Conservation (phyloP, 1,140 invertebrate genomes). For the Drosophila novamexicana region DNA sequence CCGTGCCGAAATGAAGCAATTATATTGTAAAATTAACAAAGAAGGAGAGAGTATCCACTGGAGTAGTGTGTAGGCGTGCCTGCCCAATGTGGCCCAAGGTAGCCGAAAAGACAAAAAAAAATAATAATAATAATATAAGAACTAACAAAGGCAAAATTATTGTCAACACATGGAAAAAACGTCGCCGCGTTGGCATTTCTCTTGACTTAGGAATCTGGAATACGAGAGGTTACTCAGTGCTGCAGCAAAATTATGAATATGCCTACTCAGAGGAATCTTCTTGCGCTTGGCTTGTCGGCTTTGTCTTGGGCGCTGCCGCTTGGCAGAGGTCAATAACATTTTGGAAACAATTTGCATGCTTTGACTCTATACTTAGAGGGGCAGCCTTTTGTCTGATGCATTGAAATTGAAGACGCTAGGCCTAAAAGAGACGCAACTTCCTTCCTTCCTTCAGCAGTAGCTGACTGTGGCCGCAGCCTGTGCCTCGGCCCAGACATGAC, state of each 20-base stretch:
- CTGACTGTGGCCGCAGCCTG: constrained; percentile 6
- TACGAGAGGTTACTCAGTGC: background rate
- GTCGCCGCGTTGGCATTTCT: constrained; percentile 58
- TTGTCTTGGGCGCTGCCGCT: background rate
- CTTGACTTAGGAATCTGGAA: constrained; percentile 7
- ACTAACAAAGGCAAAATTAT: constrained; percentile 48
- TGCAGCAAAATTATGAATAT: constrained; percentile 2
- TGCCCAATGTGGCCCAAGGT: constrained; percentile 8
- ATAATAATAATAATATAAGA: constrained; percentile 3
- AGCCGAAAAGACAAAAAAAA: constrained; percentile 16
- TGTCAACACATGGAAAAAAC: constrained; percentile 67
- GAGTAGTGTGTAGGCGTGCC: constrained; percentile 31
- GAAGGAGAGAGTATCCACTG: background rate
- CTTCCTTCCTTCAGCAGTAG: constrained; percentile 72
- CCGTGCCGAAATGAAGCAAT: constrained; percentile 66
- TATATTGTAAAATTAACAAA: constrained; percentile 32
- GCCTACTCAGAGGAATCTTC: background rate
- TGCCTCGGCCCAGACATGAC: background rate
- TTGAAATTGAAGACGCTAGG: constrained; percentile 16
- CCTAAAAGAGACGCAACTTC: constrained; percentile 59
- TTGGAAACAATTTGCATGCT: constrained; percentile 60
- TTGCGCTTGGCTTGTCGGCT: background rate
- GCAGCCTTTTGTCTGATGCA: constrained; percentile 20
- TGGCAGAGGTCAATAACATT: constrained; percentile 68
- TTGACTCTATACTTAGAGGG: constrained; percentile 2